Percentiles rank a stretch among this genome's conserved stretches.
phyloP scores from a whole-genome alignment of 2,113 vertebrate genomes.

The Apeltes quadracus region DNA sequence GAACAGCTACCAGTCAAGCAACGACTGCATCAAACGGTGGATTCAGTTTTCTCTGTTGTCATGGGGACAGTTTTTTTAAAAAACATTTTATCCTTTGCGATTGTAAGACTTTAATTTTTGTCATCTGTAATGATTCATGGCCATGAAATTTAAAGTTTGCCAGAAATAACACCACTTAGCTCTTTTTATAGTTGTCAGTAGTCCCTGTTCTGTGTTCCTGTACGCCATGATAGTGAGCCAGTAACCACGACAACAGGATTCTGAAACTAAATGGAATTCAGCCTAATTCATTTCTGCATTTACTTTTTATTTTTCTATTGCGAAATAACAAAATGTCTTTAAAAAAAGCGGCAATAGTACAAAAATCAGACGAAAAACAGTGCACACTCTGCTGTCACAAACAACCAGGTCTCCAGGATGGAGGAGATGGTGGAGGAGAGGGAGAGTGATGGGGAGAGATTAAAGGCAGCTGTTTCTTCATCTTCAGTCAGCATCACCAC shows the following conservation, averaged over 20 bases:
- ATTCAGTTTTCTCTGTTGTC: not conserved
- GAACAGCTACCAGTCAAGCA: not conserved
- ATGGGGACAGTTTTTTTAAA: not conserved
- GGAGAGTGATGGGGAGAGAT: constrained; percentile 35
- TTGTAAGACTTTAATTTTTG: not conserved
- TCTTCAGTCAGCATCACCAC: constrained; percentile 16
- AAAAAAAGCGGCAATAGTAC: not conserved
- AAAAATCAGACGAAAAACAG: not conserved
- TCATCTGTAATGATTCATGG: not conserved
- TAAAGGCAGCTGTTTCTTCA: constrained; percentile 43
- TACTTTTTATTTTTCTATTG: not conserved
- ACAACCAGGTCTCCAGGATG: constrained; percentile 13
- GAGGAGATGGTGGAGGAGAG: constrained; percentile 4
- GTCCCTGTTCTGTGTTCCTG: not conserved
- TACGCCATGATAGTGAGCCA: not conserved
- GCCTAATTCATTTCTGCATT: not conserved
- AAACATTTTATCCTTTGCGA: not conserved
- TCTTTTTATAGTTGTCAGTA: not conserved
- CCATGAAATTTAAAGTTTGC: not conserved
- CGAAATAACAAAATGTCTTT: not conserved
- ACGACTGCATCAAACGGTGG: not conserved
- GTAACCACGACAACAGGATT: not conserved
- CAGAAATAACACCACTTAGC: not conserved
- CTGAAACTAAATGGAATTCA: not conserved
- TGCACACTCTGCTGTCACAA: not conserved